Evolutionary conservation across 2,797 vertebrate genomes (phyloP).

Genomic region (Arnoldichthys spilopterus): DNA sequence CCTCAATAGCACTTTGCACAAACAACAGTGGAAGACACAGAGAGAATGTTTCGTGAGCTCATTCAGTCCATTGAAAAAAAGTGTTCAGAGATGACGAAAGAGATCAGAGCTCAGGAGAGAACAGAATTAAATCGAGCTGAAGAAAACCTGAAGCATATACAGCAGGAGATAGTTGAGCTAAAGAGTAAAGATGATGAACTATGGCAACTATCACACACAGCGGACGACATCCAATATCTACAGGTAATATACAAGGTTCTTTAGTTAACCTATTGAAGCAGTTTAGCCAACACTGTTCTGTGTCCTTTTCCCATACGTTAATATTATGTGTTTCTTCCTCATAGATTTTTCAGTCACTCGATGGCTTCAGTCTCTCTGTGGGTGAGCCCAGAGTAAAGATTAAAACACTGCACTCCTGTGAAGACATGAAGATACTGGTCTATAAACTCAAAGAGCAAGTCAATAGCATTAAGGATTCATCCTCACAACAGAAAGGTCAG

Average conservation of each 20-base stretch:
- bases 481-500: neutral
- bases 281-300: neutral
- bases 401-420: neutral
- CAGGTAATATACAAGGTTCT: slow-evolving; percentile 43
- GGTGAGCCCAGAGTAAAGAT: neutral
- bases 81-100: slow-evolving; percentile 49
- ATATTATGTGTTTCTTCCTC: neutral
- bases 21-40: slow-evolving; percentile 41
- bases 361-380: neutral
- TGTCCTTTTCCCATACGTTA: neutral
- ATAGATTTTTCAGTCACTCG: slow-evolving; percentile 17
- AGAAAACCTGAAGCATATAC: slow-evolving; percentile 60
- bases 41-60: slow-evolving; percentile 44
- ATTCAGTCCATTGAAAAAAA: slow-evolving; percentile 28
- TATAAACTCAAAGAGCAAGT: neutral
- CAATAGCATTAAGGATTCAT: neutral
- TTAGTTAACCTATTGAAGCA: neutral
- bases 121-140: slow-evolving; percentile 35
- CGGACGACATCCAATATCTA: slow-evolving; percentile 60
- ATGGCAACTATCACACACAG: slow-evolving; percentile 52
- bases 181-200: slow-evolving; percentile 56
- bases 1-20: slow-evolving; percentile 48
- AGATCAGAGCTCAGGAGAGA: slow-evolving; percentile 51
- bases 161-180: slow-evolving; percentile 67
- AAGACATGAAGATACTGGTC: neutral